Base-by-base conservation (phyloP, 2,113 vertebrate species). In the Pachyramphus minor region DNA sequence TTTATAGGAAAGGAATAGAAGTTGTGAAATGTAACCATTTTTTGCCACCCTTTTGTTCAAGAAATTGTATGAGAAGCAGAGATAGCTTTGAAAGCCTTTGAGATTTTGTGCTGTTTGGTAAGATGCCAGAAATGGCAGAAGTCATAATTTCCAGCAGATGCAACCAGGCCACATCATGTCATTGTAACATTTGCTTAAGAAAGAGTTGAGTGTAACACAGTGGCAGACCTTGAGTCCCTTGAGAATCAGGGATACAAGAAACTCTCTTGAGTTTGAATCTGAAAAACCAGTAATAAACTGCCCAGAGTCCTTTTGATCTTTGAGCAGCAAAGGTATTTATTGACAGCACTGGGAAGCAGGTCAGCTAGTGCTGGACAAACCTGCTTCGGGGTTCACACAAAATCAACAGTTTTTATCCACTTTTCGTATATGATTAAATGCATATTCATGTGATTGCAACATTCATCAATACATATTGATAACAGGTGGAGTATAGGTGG, bases 161-260 rank as follows among this genome's bases (percentile, higher is more conserved):
- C 0, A 2, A 35, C 11, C 27, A 8, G 11, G 11, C 17, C 28
- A 30, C 31, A 39, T n/a, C 10, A 4, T 21, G 7, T 49, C 37
- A 31, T 21, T 64, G 23, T 1, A 73, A 6, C 13, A 30, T 0
- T 71, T 25, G 7, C 13, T 82, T 71, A 41, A 78, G 73, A 81
- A 59, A 4, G 5, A 67, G 9, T 63, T 33, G 50, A 53, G 21
- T 50, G 10, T 42, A 58, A 31, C 8, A 58, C 7, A 21, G 18
- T 11, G 11, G 5, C 27, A 74, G 24, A 31, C 3, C 24, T 24
- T 3, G 2, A 60, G 22, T 39, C 27, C 19, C 18, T 41, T 33
- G 59, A 71, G 37, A 66, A 30, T 31, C 19, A 35, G 19, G 7
- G 17, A 18, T 20, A 60, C 3, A 42, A 64, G 37, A 25, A 89